These are phyloP conservation scores for Strigamia maritima DNA, from an alignment of 2,888 invertebrate genomes.

Conservation along the genomic window DNA sequence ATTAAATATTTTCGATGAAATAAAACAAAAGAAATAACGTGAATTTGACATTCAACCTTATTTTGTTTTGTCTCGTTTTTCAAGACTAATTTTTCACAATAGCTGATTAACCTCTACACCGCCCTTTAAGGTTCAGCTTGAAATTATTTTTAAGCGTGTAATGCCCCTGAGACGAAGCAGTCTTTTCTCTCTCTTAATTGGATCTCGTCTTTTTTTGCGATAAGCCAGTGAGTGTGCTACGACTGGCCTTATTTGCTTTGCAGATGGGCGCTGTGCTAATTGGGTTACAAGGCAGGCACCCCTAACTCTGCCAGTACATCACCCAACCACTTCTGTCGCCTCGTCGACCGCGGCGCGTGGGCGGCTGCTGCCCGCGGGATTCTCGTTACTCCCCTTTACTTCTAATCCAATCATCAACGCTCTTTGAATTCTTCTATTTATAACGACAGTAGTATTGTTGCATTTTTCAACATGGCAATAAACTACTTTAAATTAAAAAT, in stretches of 20 bases:
- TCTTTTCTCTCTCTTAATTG: not conserved
- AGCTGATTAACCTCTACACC: not conserved
- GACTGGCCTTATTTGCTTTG: not conserved
- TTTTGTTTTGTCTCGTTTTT: not conserved
- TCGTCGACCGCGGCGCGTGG: not conserved
- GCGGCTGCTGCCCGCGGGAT: not conserved
- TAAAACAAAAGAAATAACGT: not conserved
- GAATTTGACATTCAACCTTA: not conserved
- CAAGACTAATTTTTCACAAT: not conserved
- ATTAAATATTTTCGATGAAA: too few species aligned
- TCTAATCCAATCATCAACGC: not conserved
- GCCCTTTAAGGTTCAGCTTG: not conserved
- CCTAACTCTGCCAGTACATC: not conserved
- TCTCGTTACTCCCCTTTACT: not conserved
- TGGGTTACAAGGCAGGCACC: not conserved
- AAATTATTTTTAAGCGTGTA: not conserved
- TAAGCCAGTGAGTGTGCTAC: not conserved
- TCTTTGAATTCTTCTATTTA: not conserved
- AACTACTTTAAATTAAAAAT: too few species aligned
- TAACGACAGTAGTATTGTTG: not conserved
- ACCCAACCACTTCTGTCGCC: not conserved
- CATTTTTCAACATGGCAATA: not conserved
- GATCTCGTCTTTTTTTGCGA: not conserved
- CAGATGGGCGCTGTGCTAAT: not conserved
- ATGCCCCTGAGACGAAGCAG: not conserved